Evolutionary conservation across 1,140 invertebrate genomes (phyloP), one percentile per base, ranked within the genome.

Genomic region (Cherax destructor): DNA sequence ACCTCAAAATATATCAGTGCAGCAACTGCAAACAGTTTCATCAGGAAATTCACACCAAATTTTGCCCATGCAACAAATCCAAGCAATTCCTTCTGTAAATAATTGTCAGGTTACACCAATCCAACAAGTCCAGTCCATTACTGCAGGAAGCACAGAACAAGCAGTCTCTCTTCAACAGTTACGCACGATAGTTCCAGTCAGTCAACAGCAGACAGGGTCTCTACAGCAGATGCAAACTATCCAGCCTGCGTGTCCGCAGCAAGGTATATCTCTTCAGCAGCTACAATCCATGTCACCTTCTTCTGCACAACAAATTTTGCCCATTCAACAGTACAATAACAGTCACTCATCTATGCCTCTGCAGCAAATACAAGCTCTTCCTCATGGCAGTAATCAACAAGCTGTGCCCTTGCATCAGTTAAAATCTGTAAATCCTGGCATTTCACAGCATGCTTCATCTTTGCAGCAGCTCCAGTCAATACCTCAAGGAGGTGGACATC

Each of bases 301-400:
- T 74, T 18, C 65, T 18, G 30, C 69, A 74, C 69, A 74, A 30
- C n/a, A 24, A 74, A 30, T 74, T 74, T 30, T 74, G n/a, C 69
- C 69, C n/a, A 6, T 74, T 30, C 69, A 74, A 6, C 69, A 74
- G 69, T 74, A 30, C 69, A 74, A 11, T 30, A 74, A 74, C 21
- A 74, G 69, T n/a, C n/a, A 74, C 21, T 74, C n/a, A 74, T 30
- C n/a, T 74, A 3, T 74, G 21, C 69, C 69, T 74, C 69, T 74
- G 7, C 69, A 74, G 7, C 69, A 74, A 74, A 74, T 74, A 30
- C 69, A 74, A 6, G 7, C 69, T 30, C 9, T 74, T 7, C 69
- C 69, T 10, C 69, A 74, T 74, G 69, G n/a, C 69, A 30, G 69
- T 74, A 74, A 74, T 74, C 69, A 74, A 30, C 69, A 74, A 30